phyloP scores from a whole-genome alignment of 2,113 vertebrate genomes.

The Lepus timidus region DNA sequence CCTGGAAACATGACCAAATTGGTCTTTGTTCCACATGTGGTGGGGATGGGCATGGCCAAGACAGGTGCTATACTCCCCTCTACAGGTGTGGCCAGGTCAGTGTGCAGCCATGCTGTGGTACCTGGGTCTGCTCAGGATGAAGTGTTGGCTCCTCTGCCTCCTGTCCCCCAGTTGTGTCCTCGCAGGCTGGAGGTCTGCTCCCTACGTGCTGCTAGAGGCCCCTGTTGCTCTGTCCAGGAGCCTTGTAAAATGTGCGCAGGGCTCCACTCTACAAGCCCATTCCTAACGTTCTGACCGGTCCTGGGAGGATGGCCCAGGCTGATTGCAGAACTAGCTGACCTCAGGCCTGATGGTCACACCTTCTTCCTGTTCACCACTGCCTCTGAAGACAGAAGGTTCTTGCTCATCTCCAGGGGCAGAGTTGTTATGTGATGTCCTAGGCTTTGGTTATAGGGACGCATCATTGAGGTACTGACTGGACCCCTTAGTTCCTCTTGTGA shows the following conservation, averaged over 20 bases:
- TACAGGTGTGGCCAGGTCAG: neutral
- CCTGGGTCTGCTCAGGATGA: neutral
- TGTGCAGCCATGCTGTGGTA: neutral
- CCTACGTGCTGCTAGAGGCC: neutral
- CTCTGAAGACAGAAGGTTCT: neutral
- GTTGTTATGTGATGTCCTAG: neutral
- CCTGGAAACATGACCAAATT: neutral
- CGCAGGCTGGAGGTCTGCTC: neutral
- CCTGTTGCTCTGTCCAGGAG: neutral
- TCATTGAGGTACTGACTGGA: neutral
- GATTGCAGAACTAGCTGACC: neutral
- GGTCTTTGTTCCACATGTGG: neutral
- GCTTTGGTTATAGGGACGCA: neutral
- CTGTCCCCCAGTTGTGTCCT: neutral
- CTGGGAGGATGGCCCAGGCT: neutral
- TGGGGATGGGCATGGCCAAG: neutral
- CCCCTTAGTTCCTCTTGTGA: neutral
- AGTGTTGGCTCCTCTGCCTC: neutral
- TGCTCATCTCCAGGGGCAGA: neutral
- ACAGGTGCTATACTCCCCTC: neutral
- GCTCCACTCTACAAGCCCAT: neutral
- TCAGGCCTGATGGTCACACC: neutral
- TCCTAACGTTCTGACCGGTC: neutral
- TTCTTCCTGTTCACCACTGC: neutral
- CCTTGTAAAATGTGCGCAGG: rapidly evolving